Percentiles rank a stretch among this genome's conserved stretches.
Evolutionary conservation across 64 coral and sea anemone genomes (phyloP).

Genomic region (Montipora efflorescens): DNA sequence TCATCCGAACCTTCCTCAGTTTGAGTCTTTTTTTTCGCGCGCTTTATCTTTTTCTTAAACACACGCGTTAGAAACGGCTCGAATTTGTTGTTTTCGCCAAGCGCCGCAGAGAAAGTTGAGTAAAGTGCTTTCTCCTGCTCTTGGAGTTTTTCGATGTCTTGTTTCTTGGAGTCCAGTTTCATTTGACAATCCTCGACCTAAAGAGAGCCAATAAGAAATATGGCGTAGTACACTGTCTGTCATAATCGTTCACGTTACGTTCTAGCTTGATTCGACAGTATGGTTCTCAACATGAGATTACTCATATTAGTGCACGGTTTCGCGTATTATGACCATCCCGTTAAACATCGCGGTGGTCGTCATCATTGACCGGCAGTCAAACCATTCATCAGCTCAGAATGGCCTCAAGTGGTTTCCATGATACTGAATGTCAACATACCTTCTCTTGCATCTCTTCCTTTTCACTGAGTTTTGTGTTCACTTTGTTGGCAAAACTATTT

Average conservation of each 20-base stretch:
- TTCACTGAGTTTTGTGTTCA: constrained; percentile 89
- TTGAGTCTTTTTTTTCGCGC: constrained; percentile 94
- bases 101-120: constrained; percentile 73
- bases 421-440: constrained; percentile 6
- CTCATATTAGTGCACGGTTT: too few relatives aligned
- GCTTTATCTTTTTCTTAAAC: constrained; percentile 98
- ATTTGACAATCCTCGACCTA: constrained; percentile 98
- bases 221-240: not conserved
- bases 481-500: constrained; percentile 94
- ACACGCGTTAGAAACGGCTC: constrained; percentile 93
- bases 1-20: constrained; percentile 93
- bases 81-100: constrained; percentile 99
- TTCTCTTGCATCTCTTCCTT: constrained; percentile 98
- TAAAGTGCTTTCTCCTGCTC: constrained; percentile 96
- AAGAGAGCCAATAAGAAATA: not conserved
- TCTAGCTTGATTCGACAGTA: too few relatives aligned
- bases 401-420: not conserved
- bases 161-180: constrained; percentile 88
- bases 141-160: constrained; percentile 91
- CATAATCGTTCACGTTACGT: not conserved
- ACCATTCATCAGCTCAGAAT: not conserved
- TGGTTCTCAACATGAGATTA: too few relatives aligned
- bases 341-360: too few relatives aligned
- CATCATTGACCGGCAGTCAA: too few relatives aligned
- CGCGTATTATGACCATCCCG: too few relatives aligned